Percentiles rank a stretch among this genome's conserved stretches.
Evolutionary conservation across 2,113 vertebrate genomes (phyloP).

Genomic region (Tetraodon nigroviridis): DNA sequence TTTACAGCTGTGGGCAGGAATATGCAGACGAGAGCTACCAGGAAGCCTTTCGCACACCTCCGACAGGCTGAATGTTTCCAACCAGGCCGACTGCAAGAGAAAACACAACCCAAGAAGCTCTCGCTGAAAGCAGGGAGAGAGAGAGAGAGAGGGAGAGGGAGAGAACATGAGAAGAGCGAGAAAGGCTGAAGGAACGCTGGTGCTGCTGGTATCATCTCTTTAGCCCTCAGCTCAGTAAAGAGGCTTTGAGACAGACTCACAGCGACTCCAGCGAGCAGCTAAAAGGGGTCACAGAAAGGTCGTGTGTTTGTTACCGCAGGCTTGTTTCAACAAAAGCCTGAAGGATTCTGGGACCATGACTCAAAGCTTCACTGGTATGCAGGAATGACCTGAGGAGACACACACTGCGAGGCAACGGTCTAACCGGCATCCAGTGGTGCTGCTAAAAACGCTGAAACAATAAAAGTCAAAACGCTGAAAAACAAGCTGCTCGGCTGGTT

Average conservation of each 20-base stretch:
- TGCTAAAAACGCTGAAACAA: slow-evolving; percentile 13
- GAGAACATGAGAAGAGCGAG: slow-evolving; percentile 9
- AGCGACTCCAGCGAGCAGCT: slow-evolving; percentile 44
- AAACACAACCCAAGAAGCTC: slow-evolving; percentile 19
- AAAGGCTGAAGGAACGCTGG: slow-evolving; percentile 5
- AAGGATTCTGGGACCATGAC: slow-evolving; percentile 36
- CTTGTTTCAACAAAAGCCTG: slow-evolving; percentile 60
- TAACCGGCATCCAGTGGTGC: background rate
- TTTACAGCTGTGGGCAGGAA: slow-evolving; percentile 15
- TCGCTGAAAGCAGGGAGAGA: slow-evolving; percentile 2
- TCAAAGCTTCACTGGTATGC: slow-evolving; percentile 30
- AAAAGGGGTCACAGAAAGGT: slow-evolving; percentile 53
- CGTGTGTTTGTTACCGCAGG: slow-evolving; percentile 42
- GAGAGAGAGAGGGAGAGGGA: too few species aligned
- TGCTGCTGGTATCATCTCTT: slow-evolving; percentile 43
- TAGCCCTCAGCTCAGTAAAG: slow-evolving; percentile 51
- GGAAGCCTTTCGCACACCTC: background rate
- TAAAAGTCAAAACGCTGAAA: slow-evolving; percentile 8
- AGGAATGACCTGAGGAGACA: slow-evolving; percentile 15
- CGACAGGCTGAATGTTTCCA: slow-evolving; percentile 9
- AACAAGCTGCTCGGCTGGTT: background rate
- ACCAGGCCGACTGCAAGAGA: slow-evolving; percentile 13
- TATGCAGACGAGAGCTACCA: slow-evolving; percentile 5
- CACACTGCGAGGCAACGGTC: background rate
- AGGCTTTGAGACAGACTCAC: slow-evolving; percentile 51